Percentiles rank a stretch among this genome's conserved stretches.
Evolutionary conservation across 2,888 invertebrate species (phyloP).

Genomic region (Melanchra persicariae): DNA sequence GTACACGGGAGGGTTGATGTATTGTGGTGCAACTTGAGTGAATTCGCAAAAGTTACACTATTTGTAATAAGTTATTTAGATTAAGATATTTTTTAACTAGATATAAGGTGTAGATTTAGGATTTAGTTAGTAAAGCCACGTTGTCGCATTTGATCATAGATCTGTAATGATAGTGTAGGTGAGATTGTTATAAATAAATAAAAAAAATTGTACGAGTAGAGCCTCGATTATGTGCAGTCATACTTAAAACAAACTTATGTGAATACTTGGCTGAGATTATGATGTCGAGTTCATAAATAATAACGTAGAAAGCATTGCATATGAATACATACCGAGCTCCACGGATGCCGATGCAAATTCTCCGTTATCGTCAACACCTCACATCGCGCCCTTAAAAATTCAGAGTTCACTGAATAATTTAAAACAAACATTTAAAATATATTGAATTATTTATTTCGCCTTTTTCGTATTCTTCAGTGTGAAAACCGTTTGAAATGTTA

Average conservation of each 20-base stretch:
- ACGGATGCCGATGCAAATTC: conserved; percentile 49
- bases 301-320: conserved; percentile 34
- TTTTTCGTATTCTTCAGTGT: conserved; percentile 56
- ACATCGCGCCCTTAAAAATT: conserved; percentile 23
- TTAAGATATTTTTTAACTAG: too few species aligned
- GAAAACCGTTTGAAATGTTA: conserved; percentile 65
- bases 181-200: too few species aligned
- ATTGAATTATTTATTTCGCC: conserved; percentile 59
- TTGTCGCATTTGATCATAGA: too few species aligned
- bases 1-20: too few species aligned
- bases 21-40: too few species aligned
- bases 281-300: conserved; percentile 52
- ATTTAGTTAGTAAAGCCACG: too few species aligned
- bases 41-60: too few species aligned
- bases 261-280: conserved; percentile 46
- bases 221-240: conserved; percentile 10
- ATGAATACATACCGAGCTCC: conserved; percentile 28
- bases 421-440: conserved; percentile 51
- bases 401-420: conserved; percentile 22
- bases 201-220: too few species aligned
- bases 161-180: too few species aligned
- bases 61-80: too few species aligned
- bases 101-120: too few species aligned
- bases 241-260: conserved; percentile 37
- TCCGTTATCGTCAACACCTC: conserved; percentile 26